Evolutionary conservation across 2,797 vertebrate species (phyloP), one percentile per base, ranked within the genome.

Genomic region (Pseudocheirus occidentalis): DNA sequence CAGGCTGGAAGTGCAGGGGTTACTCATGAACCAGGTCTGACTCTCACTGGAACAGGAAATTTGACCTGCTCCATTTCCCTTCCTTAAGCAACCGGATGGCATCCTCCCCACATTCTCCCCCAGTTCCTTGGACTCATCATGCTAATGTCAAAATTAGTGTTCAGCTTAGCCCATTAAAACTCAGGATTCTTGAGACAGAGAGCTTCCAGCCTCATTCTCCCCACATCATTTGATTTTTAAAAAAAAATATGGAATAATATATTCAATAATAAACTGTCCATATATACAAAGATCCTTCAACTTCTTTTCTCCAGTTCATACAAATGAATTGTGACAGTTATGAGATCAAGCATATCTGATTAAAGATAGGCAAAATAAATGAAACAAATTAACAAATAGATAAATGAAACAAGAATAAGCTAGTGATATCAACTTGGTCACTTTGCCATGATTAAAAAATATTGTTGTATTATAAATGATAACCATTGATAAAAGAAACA

Each of bases 221-320:
- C 4, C 59, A 66, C 34, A n/a, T 5, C 13, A 34, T 66, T 66
- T 66, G 59, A 62, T 58, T 58, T 56, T 58, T 62, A 31, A 57
- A 14, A 62, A 62, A 57, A 59, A 66, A 66, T 62, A 95, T 55
- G 1, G 14, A 73, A 12, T 81, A 92, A 62, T 16, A 11, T 73
- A 58, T 40, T n/a, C 93, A 55, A 50, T 90, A 54, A 52, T 92
- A 96, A 95, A 66, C 18, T 29, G 34, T 46, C 6, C 34, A 29
- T 21, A 54, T 0, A 4, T 91, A 18, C 13, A 52, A 93, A 94
- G 50, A 90, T 29, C 28, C 6, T 94, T 94, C 52, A 90, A 59
- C n/a, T 87, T n/a, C 55, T 29, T 92, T 11, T 92, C 52, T 46
- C 55, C 91, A 53, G 2, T 93, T 92, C 34, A 91, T 54, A 92